phyloP scores from a whole-genome alignment of 2,888 invertebrate species.

The Morinoia aosen region DNA sequence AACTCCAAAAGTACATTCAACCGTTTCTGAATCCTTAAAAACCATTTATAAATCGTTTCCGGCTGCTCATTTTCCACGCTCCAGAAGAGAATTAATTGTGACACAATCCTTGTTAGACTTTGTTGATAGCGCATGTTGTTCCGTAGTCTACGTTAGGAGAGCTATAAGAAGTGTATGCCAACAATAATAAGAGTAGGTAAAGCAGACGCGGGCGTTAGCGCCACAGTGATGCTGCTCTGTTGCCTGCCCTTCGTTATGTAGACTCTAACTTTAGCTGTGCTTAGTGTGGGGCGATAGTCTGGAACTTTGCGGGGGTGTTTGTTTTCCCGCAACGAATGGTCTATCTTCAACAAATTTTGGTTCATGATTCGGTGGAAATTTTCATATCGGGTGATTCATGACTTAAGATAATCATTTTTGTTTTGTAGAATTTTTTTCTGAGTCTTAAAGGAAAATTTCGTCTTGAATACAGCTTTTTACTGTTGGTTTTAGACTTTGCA shows the following conservation, averaged over 20 bases:
- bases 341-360: neutral
- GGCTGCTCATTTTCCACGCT: neutral
- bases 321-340: neutral
- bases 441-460: too few species aligned
- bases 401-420: too few species aligned
- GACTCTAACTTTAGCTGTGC: slow-evolving; percentile 8
- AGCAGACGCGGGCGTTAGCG: neutral
- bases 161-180: slow-evolving; percentile 45
- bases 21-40: too few species aligned
- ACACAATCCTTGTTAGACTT: neutral
- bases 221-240: neutral
- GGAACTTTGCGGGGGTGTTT: neutral
- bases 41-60: neutral
- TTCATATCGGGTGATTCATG: too few species aligned
- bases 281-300: neutral
- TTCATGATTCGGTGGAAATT: neutral
- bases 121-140: slow-evolving; percentile 24
- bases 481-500: too few species aligned
- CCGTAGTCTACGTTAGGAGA: neutral
- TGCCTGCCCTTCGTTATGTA: neutral
- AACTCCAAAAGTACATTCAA: too few species aligned
- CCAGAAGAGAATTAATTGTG: neutral
- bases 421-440: too few species aligned
- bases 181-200: slow-evolving; percentile 32
- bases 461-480: too few species aligned